Evolutionary conservation across 2,888 invertebrate species (phyloP).

Genomic region (Parasteatoda lunata): DNA sequence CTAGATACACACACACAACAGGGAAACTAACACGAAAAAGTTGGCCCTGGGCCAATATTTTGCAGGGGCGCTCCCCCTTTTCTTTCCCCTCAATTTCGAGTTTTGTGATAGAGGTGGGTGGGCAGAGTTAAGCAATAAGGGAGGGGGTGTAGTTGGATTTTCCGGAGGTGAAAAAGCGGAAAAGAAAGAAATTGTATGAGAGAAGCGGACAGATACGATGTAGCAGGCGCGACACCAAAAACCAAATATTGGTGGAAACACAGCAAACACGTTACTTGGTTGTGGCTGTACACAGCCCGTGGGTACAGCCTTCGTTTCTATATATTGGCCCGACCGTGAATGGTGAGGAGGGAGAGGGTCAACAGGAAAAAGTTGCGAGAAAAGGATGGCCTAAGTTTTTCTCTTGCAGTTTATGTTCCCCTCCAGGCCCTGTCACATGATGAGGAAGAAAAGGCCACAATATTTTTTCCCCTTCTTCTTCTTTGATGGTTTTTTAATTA

Average conservation of each 20-base stretch:
- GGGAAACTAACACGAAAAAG: constrained; percentile 66
- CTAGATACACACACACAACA: constrained; percentile 67
- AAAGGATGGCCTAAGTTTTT: constrained; percentile 55
- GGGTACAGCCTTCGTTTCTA: constrained; percentile 48
- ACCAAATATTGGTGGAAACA: constrained; percentile 67
- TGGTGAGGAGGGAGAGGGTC: constrained; percentile 31
- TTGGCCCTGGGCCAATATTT: constrained; percentile 67
- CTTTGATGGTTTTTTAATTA: constrained; percentile 66
- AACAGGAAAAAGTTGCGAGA: constrained; percentile 47
- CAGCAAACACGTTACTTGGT: constrained; percentile 67
- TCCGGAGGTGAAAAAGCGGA: constrained; percentile 39
- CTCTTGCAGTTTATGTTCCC: constrained; percentile 51
- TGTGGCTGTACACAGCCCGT: constrained; percentile 67
- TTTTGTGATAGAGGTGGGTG: constrained; percentile 9
- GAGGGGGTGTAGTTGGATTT: constrained; percentile 41
- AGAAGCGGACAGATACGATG: constrained; percentile 29
- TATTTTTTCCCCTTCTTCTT: constrained; percentile 7
- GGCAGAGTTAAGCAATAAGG: constrained; percentile 62
- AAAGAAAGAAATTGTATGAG: constrained; percentile 55
- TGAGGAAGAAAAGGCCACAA: constrained; percentile 11
- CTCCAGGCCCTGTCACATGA: constrained; percentile 57
- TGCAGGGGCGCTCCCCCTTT: constrained; percentile 19
- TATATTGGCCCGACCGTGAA: constrained; percentile 67
- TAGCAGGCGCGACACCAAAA: constrained; percentile 65
- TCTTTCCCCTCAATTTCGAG: neutral